These are phyloP conservation scores for Brenthis ino DNA, from an alignment of 2,888 invertebrate species.

Conservation along the genomic window DNA sequence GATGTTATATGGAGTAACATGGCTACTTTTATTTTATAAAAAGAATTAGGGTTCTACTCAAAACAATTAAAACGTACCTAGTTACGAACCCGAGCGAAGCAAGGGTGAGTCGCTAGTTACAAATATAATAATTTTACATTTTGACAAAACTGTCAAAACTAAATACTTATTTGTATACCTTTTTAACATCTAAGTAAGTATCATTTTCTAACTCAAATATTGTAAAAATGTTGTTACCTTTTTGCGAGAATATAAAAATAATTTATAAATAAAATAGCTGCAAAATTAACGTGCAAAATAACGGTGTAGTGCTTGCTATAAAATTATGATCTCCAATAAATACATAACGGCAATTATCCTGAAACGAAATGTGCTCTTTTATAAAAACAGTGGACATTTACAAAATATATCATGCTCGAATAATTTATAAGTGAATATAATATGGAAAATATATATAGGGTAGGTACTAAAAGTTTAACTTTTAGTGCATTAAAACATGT, in stretches of 20 bases:
- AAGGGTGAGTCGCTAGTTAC: too few species aligned
- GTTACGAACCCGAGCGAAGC: too few species aligned
- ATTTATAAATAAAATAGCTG: not conserved
- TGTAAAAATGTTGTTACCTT: not conserved
- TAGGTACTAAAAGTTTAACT: too few species aligned
- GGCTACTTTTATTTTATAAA: too few species aligned
- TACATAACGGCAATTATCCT: not conserved
- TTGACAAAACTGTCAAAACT: too few species aligned
- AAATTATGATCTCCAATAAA: slow-evolving; percentile 5
- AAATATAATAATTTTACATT: too few species aligned
- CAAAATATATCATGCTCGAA: not conserved
- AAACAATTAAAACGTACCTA: too few species aligned
- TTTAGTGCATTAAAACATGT: too few species aligned
- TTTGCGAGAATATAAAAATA: not conserved
- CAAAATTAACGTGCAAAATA: not conserved
- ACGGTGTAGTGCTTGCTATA: not conserved
- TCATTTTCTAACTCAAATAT: not conserved
- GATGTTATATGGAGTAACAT: too few species aligned
- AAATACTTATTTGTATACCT: too few species aligned
- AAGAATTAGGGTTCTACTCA: too few species aligned
- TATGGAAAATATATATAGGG: not conserved
- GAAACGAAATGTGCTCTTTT: not conserved
- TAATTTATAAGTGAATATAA: not conserved
- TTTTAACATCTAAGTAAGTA: too few species aligned
- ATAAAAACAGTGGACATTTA: not conserved